Conservation (phyloP, 1,140 invertebrate species). For the Hylyphantes graminicola region DNA sequence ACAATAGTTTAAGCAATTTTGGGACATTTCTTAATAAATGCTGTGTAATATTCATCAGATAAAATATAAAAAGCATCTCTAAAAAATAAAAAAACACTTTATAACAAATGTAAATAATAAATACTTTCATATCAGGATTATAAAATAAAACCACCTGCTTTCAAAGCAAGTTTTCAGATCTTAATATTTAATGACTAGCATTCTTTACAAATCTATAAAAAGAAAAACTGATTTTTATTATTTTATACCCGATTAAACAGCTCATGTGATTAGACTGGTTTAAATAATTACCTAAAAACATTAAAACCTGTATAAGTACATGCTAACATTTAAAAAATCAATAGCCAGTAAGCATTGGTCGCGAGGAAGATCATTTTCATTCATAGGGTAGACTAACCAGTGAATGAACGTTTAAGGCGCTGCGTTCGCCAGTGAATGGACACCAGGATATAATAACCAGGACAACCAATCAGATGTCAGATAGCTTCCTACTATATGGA, state of each 20-base stretch:
- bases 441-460: too few relatives aligned
- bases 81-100: neutral
- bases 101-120: constrained; percentile 42
- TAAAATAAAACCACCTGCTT: constrained; percentile 25
- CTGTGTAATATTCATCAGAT: too few relatives aligned
- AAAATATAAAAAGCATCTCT: too few relatives aligned
- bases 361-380: constrained; percentile 25
- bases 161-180: constrained; percentile 27
- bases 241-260: too few relatives aligned
- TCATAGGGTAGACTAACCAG: too few relatives aligned
- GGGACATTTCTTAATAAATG: too few relatives aligned
- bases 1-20: too few relatives aligned
- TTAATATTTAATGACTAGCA: constrained; percentile 46
- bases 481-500: too few relatives aligned
- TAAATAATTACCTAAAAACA: constrained; percentile 3
- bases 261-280: too few relatives aligned
- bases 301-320: constrained; percentile 31
- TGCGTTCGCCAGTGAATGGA: too few relatives aligned
- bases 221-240: neutral
- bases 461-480: too few relatives aligned
- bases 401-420: too few relatives aligned
- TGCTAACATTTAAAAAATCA: constrained; percentile 29
- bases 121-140: constrained; percentile 16
- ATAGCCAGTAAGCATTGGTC: constrained; percentile 27
- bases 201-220: constrained; percentile 27